Percentiles rank a stretch among this genome's conserved stretches.
Evolutionary conservation across 2,113 vertebrate genomes (phyloP).

Genomic region (Campylomormyrus numenius): DNA sequence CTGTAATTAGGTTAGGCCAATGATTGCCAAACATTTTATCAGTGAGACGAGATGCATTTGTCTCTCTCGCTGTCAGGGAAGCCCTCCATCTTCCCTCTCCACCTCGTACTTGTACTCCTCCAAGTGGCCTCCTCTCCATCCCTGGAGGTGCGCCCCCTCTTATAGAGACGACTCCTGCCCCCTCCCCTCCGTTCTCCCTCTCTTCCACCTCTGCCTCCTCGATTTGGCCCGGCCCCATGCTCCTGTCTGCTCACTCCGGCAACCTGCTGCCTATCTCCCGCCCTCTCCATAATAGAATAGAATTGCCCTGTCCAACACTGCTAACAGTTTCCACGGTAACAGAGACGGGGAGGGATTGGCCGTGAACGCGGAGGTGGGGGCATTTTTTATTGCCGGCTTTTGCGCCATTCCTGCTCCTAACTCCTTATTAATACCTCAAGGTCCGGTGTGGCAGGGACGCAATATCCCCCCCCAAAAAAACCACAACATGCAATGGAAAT

Average conservation of each 20-base stretch:
- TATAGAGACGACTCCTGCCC: slow-evolving; percentile 5
- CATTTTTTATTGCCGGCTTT: slow-evolving; percentile 55
- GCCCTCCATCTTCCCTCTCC: background rate
- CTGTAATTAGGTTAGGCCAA: background rate
- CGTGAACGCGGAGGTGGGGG: slow-evolving; percentile 43
- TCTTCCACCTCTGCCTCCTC: background rate
- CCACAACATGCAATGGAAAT: background rate
- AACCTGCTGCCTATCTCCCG: slow-evolving; percentile 12
- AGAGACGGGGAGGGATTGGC: slow-evolving; percentile 46
- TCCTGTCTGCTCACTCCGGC: slow-evolving; percentile 47
- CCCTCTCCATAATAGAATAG: slow-evolving; percentile 53
- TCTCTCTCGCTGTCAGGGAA: background rate
- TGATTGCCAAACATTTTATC: slow-evolving; percentile 9
- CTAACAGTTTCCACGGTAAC: slow-evolving; percentile 70
- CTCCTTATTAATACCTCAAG: slow-evolving; percentile 28
- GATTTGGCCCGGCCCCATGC: slow-evolving; percentile 57
- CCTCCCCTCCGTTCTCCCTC: background rate
- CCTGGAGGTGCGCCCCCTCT: background rate
- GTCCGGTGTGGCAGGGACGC: slow-evolving; percentile 13
- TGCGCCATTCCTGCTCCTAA: slow-evolving; percentile 45
- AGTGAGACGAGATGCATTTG: background rate
- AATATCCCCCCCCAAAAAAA: slow-evolving; percentile 22
- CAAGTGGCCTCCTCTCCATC: background rate
- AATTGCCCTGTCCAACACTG: slow-evolving; percentile 59
- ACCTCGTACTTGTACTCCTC: background rate